A percentile compares a stretch with the other conserved stretches of the same genome.
These are phyloP conservation scores for Heteromormyrus szaboi DNA, from an alignment of 2,797 vertebrate species.

Conservation along the genomic window DNA sequence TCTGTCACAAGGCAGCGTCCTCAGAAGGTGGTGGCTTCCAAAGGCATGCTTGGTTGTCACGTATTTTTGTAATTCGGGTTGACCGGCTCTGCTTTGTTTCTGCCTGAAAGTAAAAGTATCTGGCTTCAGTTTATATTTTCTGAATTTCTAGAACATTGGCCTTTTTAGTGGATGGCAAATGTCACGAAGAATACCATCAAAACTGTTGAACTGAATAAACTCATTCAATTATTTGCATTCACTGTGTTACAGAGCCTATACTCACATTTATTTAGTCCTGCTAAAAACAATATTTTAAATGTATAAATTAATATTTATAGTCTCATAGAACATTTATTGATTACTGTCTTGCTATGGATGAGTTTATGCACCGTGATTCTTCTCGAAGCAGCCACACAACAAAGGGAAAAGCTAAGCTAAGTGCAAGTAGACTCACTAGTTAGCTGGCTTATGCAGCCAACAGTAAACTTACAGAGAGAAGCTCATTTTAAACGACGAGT, in stretches of 20 bases:
- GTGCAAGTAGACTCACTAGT: not conserved
- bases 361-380: not conserved
- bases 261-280: not conserved
- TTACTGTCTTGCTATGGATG: not conserved
- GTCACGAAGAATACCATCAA: not conserved
- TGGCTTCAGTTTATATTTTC: not conserved
- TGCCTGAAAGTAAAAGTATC: not conserved
- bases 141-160: not conserved
- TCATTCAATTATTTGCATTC: not conserved
- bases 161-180: not conserved
- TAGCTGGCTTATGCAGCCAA: not conserved
- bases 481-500: not conserved
- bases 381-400: not conserved
- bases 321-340: not conserved
- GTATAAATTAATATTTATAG: not conserved
- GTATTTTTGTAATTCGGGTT: not conserved
- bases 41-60: not conserved
- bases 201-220: not conserved
- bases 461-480: not conserved
- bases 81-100: not conserved
- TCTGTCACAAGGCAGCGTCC: not conserved
- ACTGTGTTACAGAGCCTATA: not conserved
- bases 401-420: not conserved
- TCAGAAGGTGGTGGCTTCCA: not conserved
- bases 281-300: not conserved